Evolutionary conservation across 1,140 invertebrate species (phyloP).

Genomic region (Euwallacea similis): DNA sequence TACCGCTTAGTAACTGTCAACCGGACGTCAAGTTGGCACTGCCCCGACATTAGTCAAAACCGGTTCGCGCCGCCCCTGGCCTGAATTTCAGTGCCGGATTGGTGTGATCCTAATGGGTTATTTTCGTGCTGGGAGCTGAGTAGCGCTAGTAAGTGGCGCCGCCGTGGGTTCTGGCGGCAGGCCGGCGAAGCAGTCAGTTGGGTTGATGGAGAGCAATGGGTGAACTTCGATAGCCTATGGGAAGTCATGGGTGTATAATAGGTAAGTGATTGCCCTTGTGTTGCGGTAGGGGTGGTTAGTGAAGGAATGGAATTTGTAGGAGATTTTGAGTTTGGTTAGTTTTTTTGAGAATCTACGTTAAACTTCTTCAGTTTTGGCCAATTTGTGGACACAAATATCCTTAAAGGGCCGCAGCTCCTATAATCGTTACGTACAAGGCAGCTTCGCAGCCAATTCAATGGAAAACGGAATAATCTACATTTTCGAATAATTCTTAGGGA

Average conservation of each 20-base stretch:
- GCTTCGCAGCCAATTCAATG: no score
- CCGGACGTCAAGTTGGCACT: slow-evolving; percentile 49
- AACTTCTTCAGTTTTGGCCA: no score
- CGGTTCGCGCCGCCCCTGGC: slow-evolving; percentile 48
- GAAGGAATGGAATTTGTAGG: neutral
- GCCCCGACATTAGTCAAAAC: slow-evolving; percentile 52
- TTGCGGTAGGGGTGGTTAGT: neutral
- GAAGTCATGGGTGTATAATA: neutral
- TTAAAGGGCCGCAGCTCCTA: no score
- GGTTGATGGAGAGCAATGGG: slow-evolving; percentile 34
- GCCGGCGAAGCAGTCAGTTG: slow-evolving; percentile 40
- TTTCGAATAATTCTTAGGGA: no score
- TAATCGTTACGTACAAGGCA: no score
- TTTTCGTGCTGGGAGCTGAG: slow-evolving; percentile 46
- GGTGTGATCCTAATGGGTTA: slow-evolving; percentile 41
- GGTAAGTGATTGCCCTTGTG: neutral
- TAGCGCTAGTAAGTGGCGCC: slow-evolving; percentile 50
- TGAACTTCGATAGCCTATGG: slow-evolving; percentile 22
- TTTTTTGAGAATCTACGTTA: no score
- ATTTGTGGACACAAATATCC: no score
- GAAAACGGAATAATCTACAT: no score
- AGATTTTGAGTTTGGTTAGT: no score
- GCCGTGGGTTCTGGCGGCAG: slow-evolving; percentile 39
- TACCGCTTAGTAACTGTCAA: slow-evolving; percentile 53
- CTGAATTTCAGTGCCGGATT: slow-evolving; percentile 43